A percentile compares a stretch with the other conserved stretches of the same genome.
phyloP scores from a whole-genome alignment of 2,113 vertebrate species.

The Chaenocephalus aceratus region DNA sequence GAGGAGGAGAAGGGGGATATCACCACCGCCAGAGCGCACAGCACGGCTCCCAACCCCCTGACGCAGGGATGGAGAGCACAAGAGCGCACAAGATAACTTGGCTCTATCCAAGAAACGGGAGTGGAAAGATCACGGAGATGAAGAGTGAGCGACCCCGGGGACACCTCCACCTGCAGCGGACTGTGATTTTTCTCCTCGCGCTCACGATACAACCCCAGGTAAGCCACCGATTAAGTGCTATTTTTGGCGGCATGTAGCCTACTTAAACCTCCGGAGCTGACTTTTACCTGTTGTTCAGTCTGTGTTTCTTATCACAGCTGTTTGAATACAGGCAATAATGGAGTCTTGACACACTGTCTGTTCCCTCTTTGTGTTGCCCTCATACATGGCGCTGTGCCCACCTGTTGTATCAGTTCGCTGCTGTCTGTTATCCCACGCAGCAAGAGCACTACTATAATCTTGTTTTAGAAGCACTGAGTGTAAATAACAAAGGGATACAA shows the following conservation, averaged over 20 bases:
- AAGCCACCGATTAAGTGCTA: constrained; percentile 82
- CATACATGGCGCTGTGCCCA: constrained; percentile 72
- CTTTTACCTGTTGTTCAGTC: constrained; percentile 41
- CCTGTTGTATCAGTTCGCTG: constrained; percentile 80
- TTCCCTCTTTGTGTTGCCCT: constrained; percentile 52
- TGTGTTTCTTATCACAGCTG: constrained; percentile 32
- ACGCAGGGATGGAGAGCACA: constrained; percentile 68
- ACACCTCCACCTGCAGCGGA: constrained; percentile 73
- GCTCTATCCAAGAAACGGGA: constrained; percentile 17
- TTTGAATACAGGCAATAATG: constrained; percentile 23
- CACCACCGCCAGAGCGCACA: constrained; percentile 48
- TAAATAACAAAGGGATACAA: neutral
- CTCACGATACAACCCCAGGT: constrained; percentile 82
- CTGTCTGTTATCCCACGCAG: constrained; percentile 34
- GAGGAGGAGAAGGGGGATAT: constrained; percentile 23
- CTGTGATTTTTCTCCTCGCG: constrained; percentile 76
- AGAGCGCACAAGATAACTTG: constrained; percentile 48
- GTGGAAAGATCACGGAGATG: constrained; percentile 44
- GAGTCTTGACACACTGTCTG: constrained; percentile 17
- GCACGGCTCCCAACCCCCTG: constrained; percentile 39
- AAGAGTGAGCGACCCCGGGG: constrained; percentile 50
- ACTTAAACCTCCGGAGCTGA: constrained; percentile 56
- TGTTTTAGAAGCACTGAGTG: constrained; percentile 14
- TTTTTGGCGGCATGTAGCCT: constrained; percentile 61
- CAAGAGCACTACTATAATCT: constrained; percentile 31